Conservation (phyloP, 2,113 vertebrate genomes). For the Bujurquina vittata region DNA sequence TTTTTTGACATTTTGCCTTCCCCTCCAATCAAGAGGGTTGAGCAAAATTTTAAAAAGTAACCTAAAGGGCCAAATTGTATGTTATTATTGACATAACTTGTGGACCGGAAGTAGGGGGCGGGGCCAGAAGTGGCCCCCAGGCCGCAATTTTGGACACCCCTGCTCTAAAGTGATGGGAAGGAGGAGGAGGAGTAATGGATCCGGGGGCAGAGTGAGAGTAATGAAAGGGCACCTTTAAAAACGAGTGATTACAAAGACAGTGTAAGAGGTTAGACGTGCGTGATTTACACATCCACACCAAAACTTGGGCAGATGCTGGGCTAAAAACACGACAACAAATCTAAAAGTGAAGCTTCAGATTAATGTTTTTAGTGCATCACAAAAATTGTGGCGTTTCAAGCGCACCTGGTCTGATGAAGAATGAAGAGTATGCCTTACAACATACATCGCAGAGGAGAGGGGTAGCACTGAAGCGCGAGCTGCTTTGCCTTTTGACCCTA, state of each 20-base stretch:
- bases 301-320: background rate
- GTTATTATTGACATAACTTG: too few species aligned
- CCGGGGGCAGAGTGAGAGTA: background rate
- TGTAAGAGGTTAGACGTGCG: background rate
- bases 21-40: too few species aligned
- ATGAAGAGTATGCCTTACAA: background rate
- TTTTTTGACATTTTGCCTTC: too few species aligned
- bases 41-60: too few species aligned
- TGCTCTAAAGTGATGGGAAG: background rate
- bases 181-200: background rate
- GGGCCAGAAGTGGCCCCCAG: too few species aligned
- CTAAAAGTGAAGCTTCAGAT: rapidly evolving
- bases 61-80: too few species aligned
- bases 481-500: conserved; percentile 9
- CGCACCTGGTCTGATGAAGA: background rate
- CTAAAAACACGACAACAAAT: background rate
- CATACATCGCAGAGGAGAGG: background rate
- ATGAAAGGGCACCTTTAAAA: background rate
- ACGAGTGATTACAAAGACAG: background rate
- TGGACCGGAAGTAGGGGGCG: too few species aligned
- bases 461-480: background rate
- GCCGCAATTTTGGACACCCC: too few species aligned
- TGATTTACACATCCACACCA: background rate
- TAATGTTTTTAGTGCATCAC: background rate
- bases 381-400: background rate